Evolutionary conservation across 30 jellyfish, hydroid and myxozoan genomes (phyloP), one percentile per base, ranked within the genome.

Genomic region (Mastigias papua): DNA sequence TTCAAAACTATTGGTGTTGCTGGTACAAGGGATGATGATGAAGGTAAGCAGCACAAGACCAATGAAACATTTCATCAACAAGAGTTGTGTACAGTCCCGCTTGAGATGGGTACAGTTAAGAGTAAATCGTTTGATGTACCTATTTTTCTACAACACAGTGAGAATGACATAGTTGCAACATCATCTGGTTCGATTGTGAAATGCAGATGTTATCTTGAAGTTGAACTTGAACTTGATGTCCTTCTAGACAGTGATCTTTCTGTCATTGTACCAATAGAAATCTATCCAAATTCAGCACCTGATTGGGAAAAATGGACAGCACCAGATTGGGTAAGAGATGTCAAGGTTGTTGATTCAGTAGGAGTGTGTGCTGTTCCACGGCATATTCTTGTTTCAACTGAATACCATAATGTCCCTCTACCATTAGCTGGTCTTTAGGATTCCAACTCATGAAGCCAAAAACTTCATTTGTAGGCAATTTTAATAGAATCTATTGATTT

Each of bases 231-330:
- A n/a, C n/a, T n/a, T n/a, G n/a, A n/a, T 21, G 93, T 84, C 29
- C 93, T 87, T 23, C 64, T 62, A 1, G 93, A 84, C 48, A 63
- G 17, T 11, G 93, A 69, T 63, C 29, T 84, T 34, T 70, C 93
- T 30, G 78, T 84, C 16, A 17, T 31, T 26, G 22, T 32, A n/a
- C 82, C 82, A 35, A 62, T 84, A 30, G 81, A 84, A 48, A 61
- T 84, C 22, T 84, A 17, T 26, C 93, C 93, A 20, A 62, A 29
- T 51, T 48, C 87, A 1, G 25, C 35, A n/a, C 65, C 50, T 19
- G 75, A 48, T 48, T 84, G 93, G 93, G 30, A 30, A 15, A 51
- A 19, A 9, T 84, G 93, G 93, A 70, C 75, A 32, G 87, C 86
- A 48, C 87, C 93, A 16, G 93, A 84, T 4, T 84, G 93, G 93